phyloP scores from a whole-genome alignment of 2,888 invertebrate genomes.

The Bellardia pandia region DNA sequence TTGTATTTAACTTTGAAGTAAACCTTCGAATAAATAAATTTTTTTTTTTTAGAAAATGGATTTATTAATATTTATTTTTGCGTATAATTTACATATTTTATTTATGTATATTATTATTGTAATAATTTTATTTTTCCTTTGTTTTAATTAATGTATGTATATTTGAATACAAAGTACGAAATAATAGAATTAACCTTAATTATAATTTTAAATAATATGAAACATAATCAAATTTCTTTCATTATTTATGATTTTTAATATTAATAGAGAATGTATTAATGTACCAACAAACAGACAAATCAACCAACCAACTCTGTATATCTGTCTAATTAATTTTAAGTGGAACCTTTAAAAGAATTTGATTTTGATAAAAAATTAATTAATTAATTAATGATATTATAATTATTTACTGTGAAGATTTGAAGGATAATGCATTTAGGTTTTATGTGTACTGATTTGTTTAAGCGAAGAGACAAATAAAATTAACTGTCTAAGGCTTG shows the following conservation, averaged over 20 bases:
- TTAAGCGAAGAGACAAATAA: neutral
- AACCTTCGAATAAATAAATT: too few relatives aligned
- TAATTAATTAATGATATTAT: slow-evolving; percentile 43
- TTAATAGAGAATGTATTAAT: slow-evolving; percentile 24
- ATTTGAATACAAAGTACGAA: neutral
- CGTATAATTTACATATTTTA: slow-evolving; percentile 36
- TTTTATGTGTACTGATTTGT: slow-evolving; percentile 48
- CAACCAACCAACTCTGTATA: slow-evolving; percentile 48
- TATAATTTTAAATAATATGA: slow-evolving; percentile 23
- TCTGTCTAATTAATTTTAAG: slow-evolving; percentile 54
- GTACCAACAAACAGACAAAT: slow-evolving; percentile 39
- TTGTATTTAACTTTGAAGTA: too few relatives aligned
- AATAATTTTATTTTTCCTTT: neutral
- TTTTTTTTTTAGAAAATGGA: too few relatives aligned
- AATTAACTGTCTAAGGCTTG: slow-evolving; percentile 37
- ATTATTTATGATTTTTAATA: slow-evolving; percentile 49
- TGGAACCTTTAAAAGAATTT: slow-evolving; percentile 49
- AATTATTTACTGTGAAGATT: slow-evolving; percentile 33
- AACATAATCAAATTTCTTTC: slow-evolving; percentile 42
- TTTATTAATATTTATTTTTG: slow-evolving; percentile 34
- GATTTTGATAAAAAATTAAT: slow-evolving; percentile 11
- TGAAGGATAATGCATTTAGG: slow-evolving; percentile 57
- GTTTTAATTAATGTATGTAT: neutral
- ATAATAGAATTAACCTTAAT: slow-evolving; percentile 40
- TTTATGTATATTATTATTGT: slow-evolving; percentile 34